These are phyloP conservation scores for Hydrochoerus hydrochaeris DNA, from an alignment of 2,113 vertebrate genomes.

Conservation along the genomic window DNA sequence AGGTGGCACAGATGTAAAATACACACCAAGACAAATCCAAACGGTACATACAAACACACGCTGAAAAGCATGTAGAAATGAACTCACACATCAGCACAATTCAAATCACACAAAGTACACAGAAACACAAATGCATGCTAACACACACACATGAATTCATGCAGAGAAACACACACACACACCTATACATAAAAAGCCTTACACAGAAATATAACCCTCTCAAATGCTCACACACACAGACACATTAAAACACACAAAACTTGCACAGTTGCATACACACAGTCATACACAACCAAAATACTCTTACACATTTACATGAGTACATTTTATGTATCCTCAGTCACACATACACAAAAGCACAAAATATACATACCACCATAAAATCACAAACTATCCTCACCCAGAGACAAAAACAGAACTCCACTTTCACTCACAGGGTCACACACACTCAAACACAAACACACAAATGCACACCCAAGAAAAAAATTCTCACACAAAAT, in stretches of 20 bases:
- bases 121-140: background rate
- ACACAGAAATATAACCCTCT: background rate
- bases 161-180: background rate
- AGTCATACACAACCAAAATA: background rate
- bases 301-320: background rate
- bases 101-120: no score
- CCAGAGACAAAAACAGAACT: background rate
- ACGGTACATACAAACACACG: background rate
- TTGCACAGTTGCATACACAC: background rate
- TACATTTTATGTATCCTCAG: background rate
- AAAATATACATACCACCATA: background rate
- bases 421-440: background rate
- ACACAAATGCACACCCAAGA: background rate
- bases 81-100: background rate
- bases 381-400: background rate
- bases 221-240: background rate
- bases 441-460: background rate
- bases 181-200: background rate
- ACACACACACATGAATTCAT: background rate
- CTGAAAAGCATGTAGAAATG: background rate
- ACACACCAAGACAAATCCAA: background rate
- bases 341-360: background rate
- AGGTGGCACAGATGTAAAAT: background rate
- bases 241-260: background rate
- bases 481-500: background rate